Percentiles rank a stretch among this genome's conserved stretches.
Evolutionary conservation across 2,113 vertebrate species (phyloP).

Genomic region (Nycticryphes semicollaris): DNA sequence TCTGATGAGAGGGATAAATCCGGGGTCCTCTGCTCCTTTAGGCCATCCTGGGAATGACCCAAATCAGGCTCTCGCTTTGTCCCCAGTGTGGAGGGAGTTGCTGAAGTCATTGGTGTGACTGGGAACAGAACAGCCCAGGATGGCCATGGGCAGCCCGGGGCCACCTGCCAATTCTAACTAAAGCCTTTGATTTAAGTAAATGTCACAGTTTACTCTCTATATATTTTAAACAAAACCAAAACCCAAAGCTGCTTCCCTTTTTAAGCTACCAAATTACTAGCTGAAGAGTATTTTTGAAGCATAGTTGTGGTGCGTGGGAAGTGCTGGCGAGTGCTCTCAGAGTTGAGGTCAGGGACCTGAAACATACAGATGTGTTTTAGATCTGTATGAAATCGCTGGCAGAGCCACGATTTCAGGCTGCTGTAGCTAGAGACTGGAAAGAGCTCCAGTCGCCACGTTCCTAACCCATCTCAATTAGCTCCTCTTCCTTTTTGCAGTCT

Average conservation of each 20-base stretch:
- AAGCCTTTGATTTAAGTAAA: slow-evolving; percentile 25
- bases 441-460: neutral
- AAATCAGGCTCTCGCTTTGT: neutral
- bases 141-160: neutral
- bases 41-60: neutral
- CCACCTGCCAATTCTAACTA: slow-evolving; percentile 1
- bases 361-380: too few relatives aligned
- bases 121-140: neutral
- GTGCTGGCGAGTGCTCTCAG: neutral
- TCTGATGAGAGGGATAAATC: neutral
- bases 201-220: neutral
- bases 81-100: neutral
- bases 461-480: neutral
- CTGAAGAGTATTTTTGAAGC: neutral
- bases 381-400: too few relatives aligned
- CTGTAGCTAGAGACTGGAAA: neutral
- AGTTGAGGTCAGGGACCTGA: neutral
- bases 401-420: neutral
- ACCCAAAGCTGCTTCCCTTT: neutral
- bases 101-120: neutral
- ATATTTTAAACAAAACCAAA: neutral
- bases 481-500: neutral
- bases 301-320: neutral
- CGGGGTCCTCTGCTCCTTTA: neutral
- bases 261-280: slow-evolving; percentile 11